Base-by-base conservation (phyloP, 2,113 vertebrate genomes). In the Craseonycteris thonglongyai region DNA sequence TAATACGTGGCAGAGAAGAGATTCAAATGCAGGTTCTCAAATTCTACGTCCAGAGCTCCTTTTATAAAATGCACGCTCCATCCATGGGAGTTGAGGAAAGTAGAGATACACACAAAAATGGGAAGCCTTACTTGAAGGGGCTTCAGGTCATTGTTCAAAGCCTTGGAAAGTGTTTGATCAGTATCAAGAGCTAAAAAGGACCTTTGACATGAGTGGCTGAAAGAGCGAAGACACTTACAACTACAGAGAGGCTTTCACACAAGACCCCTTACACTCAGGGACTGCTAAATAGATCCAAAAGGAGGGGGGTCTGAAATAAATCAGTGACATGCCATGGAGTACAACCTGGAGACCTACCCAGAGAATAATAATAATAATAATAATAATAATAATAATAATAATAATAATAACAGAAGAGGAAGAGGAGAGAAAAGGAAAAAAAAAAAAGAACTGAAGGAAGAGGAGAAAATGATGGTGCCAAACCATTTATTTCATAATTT, bases 401-500 rank as follows among this genome's bases (percentile, higher is more conserved):
- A 68, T 56, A 40, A 65, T 54, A 45, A 42, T 35, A 6, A 1
- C 38, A 22, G 14, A 65, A 19, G 26, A 19, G 12, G 13, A 40
- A 4, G 22, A 22, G 18, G 3, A 22, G 14, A 10, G 45, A 28
- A n/a, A 15, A 33, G 33, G 16, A 54, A 5, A 22, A 24, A 22
- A 22, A 58, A 58, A 26, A 47, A 13, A 33, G 26, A 26, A n/a
- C n/a, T n/a, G n/a, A 33, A 24, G 2, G 24, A 75, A 24, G 6
- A 71, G 7, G 12, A 85, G 5, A 66, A 75, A 40, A 71, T 58
- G 68, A 16, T 68, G 35, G 10, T 42, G 42, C 26, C 76, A 72
- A 91, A 88, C 61, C 28, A 51, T 63, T n/a, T 75, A 72, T 76
- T 95, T 85, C 16, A n/a, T 63, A 35, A 58, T 78, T 84, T 87